phyloP scores from a whole-genome alignment of 35 echinoderm and acorn worm genomes.

The Nesometra sesokonis region DNA sequence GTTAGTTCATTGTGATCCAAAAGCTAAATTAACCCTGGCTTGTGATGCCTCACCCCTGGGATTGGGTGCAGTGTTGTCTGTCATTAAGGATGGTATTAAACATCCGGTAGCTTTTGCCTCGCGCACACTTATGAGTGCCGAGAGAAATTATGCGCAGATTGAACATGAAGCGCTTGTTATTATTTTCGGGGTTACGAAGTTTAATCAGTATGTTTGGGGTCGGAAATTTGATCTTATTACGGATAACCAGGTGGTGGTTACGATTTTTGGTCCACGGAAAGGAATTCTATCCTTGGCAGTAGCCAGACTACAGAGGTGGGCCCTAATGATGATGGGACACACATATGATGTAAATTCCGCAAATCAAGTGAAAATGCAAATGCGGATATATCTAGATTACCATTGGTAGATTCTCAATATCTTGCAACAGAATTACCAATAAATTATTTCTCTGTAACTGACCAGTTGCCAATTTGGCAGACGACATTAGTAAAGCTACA shows the following conservation, averaged over 20 bases:
- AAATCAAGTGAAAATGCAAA: constrained; percentile 57
- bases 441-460: constrained; percentile 58
- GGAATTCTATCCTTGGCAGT: constrained; percentile 49
- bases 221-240: background rate
- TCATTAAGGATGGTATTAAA: background rate
- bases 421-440: constrained; percentile 52
- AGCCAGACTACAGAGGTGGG: constrained; percentile 70
- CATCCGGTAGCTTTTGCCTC: background rate
- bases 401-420: background rate
- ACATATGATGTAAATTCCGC: constrained; percentile 50
- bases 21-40: background rate
- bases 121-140: background rate
- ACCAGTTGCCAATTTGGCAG: background rate
- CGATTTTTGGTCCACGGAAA: constrained; percentile 38
- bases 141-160: constrained; percentile 6
- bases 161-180: constrained; percentile 5
- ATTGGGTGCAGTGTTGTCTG: background rate
- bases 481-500: too few species aligned
- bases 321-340: constrained; percentile 49
- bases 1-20: too few species aligned
- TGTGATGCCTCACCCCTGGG: background rate
- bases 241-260: constrained; percentile 11
- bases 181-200: constrained; percentile 9
- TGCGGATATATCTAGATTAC: constrained; percentile 52
- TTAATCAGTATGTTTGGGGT: background rate